Conservation (phyloP, 2,113 vertebrate species). For the Solea solea region DNA sequence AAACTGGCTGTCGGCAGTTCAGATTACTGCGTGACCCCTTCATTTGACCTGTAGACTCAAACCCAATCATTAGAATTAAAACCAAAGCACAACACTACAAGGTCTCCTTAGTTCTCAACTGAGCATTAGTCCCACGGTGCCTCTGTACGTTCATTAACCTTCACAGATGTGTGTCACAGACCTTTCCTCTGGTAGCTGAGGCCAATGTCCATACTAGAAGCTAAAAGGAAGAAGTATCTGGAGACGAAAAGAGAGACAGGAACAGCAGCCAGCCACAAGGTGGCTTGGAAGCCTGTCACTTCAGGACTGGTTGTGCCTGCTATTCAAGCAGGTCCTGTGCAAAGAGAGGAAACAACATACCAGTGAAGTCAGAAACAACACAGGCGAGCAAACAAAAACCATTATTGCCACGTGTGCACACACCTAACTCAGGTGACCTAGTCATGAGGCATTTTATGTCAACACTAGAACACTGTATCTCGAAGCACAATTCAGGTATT, state of each 20-base stretch:
- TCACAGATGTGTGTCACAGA: constrained; percentile 43
- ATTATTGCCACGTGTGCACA: not conserved
- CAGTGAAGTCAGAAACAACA: constrained; percentile 21
- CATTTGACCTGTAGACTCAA: constrained; percentile 39
- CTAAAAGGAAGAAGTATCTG: constrained; percentile 59
- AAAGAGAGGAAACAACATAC: constrained; percentile 28
- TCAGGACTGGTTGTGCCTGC: constrained; percentile 39
- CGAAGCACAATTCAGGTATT: too few species aligned
- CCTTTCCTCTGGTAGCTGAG: constrained; percentile 39
- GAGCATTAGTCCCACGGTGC: constrained; percentile 33
- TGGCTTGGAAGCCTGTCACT: constrained; percentile 36
- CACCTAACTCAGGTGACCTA: not conserved
- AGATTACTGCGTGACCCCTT: constrained; percentile 37
- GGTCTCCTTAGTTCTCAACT: constrained; percentile 28
- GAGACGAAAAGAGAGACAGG: constrained; percentile 38
- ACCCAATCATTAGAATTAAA: constrained; percentile 47
- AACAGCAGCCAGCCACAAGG: constrained; percentile 27
- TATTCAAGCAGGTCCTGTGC: constrained; percentile 82
- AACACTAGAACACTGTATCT: not conserved
- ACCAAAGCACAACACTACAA: constrained; percentile 42
- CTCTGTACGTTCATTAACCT: constrained; percentile 66
- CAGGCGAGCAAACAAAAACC: constrained; percentile 16
- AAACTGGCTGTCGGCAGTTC: constrained; percentile 38
- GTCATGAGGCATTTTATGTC: not conserved
- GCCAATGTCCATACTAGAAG: constrained; percentile 50